Base-by-base conservation (phyloP, 2,797 vertebrate species). In the Fistularia commersonii region DNA sequence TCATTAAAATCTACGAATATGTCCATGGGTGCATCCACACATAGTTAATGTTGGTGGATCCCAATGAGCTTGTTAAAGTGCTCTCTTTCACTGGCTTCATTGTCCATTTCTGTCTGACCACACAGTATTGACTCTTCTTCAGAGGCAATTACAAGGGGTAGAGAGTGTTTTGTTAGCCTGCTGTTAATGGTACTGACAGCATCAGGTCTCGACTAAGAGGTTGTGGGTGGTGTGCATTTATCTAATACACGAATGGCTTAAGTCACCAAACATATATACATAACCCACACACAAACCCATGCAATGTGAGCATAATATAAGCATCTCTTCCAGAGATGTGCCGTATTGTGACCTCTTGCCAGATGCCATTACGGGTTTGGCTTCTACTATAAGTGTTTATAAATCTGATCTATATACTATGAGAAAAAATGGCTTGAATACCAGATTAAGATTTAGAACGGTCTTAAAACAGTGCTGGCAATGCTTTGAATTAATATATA, bases 41-140 rank as follows among this genome's bases (percentile, higher is more conserved):
- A 51, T 14, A 34, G 13, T 48, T 41, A 44, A 12, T n/a, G 35
- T 7, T 31, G 61, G 45, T 48, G 42, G 46, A 54, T 69, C 55
- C 59, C 8, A 11, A 61, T 62, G 43, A 61, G 61, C 48, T 72
- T 32, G 65, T 42, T 57, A 50, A 61, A 41, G 62, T 49, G 72
- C 35, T 49, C 45, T 54, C 63, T 72, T 76, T 82, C 74, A 69
- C 62, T 48, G 45, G 64, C 57, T 53, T 56, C 68, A 53, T 47
- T 48, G 10, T 64, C 49, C 58, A 51, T 68, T 69, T 64, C 57
- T 56, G 40, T 59, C 51, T n/a, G 34, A 47, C 55, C 51, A 45
- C 54, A 41, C 35, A 60, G 55, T 63, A 66, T 76, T 49, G 41
- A 66, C 65, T 66, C 44, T 8, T 57, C 52, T 58, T 77, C 11